Conservation (phyloP, 2,113 vertebrate species). For the Albula goreensis region DNA sequence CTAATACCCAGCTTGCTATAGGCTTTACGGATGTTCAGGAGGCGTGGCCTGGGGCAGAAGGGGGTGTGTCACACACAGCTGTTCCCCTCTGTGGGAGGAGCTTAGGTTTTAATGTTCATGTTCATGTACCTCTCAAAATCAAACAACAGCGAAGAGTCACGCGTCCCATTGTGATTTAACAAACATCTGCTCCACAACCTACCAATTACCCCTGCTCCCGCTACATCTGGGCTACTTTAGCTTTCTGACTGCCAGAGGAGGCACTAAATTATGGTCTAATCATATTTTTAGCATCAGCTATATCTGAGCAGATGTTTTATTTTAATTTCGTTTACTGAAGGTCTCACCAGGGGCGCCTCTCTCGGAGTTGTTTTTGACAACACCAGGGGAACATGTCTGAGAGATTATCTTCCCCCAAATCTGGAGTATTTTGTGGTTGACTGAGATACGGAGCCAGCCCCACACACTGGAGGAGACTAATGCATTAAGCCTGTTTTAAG, state of each 20-base stretch:
- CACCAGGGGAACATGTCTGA: too few relatives aligned
- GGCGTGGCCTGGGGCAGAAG: not conserved
- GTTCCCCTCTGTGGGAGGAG: too few relatives aligned
- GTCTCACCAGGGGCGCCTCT: not conserved
- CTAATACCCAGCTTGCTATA: too few relatives aligned
- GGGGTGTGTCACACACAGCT: not conserved
- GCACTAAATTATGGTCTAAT: not conserved
- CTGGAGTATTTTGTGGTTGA: not conserved
- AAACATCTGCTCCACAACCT: not conserved
- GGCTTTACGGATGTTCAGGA: too few relatives aligned
- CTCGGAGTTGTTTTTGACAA: not conserved
- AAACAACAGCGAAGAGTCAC: too few relatives aligned
- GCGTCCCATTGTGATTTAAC: too few relatives aligned
- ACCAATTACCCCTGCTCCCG: not conserved
- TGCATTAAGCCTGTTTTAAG: too few relatives aligned
- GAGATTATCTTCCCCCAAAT: not conserved
- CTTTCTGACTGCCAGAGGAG: not conserved
- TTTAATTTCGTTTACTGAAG: not conserved
- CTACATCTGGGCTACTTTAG: not conserved
- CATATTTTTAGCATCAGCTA: not conserved
- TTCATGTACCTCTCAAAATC: too few relatives aligned
- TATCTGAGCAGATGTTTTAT: not conserved
- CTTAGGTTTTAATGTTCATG: too few relatives aligned
- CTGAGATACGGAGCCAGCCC: not conserved
- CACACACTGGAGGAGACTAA: too few relatives aligned